Base-by-base conservation (phyloP, 2,888 invertebrate genomes). In the Ormyrus labotus region DNA sequence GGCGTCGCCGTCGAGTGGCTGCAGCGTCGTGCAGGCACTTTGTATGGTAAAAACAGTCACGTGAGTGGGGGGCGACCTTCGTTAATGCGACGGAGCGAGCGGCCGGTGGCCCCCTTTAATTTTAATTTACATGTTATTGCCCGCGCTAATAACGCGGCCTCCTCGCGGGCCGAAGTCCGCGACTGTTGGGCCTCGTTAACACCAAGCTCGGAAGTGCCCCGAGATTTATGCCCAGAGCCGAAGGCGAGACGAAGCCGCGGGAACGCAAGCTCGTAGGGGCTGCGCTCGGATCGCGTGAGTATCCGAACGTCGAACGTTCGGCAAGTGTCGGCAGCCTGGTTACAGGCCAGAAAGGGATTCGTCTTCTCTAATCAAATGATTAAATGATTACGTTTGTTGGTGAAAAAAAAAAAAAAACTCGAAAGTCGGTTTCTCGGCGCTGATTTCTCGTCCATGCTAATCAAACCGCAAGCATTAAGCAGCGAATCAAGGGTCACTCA, bases 111-210 rank as follows among this genome's bases (percentile, higher is more conserved):
- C 58, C 71, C 68, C 68, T 68, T 73, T 68, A 67, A 73, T 73
- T 79, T 79, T 79, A 73, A 79, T 79, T 73, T 79, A 73, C 79
- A 79, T 73, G 73, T 73, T 79, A 79, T 79, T 79, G 79, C 67
- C 68, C 34, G 69, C 73, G 55, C 57, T 65, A 65, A 67, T 74
- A 74, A 74, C 74, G 58, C 19, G 19, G 19, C 19, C 19, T 34
- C 63, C 53, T 48, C 19, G 6, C 55, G 68, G 64, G 73, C 55
- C 73, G 64, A 73, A 19, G 19, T 19, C 68, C 48, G 45, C 55
- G 55, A 19, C 64, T 64, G 48, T 57, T 47, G 57, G 64, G 63
- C 63, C 73, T 65, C 13, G 19, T 45, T 8, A n/a, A n/a, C 60
- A 58, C 75, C 34, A 34, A 34, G 34, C 34, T 34, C 34, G 34